Base-by-base conservation (phyloP, 2,888 invertebrate species). In the Bedellia somnulentella region DNA sequence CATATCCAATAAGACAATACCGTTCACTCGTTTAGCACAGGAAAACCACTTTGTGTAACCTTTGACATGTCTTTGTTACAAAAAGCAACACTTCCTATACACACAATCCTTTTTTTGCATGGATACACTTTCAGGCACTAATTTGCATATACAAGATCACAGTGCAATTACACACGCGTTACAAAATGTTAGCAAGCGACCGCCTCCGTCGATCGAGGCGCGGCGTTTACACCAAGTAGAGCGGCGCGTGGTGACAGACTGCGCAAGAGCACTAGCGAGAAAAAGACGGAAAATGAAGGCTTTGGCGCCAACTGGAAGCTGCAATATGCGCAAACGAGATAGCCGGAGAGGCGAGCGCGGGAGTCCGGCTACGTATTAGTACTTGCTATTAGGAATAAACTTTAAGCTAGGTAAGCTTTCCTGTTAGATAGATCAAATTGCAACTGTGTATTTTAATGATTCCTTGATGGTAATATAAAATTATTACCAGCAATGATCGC, bases 351-450 rank as follows among this genome's bases (percentile, higher is more conserved):
- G 64, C 64, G 60, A 57, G 47, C 52, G 59, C 61, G 59, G 66
- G 68, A 64, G 66, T 66, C 66, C 64, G 67, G 71, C 62, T 67
- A 66, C 56, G 55, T 59, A 51, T 62, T 56, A 46, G 40, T 43
- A 45, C 47, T 49, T 44, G 57, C 55, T 57, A 55, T 54, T 49
- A 57, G 32, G 28, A 52, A 61, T 56, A 54, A 56, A 55, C 49
- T 46, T 51, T 57, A 35, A 27, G 31, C 28, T 35, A 27, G 47
- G 49, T 50, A 56, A 61, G 59, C 57, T 55, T 48, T 47, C 49
- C 45, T n/a, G n/a, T n/a, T n/a, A n/a, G n/a, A n/a, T n/a, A n/a
- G n/a, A n/a, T n/a, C n/a, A n/a, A n/a, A n/a, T n/a, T n/a, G n/a
- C n/a, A n/a, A n/a, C n/a, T n/a, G n/a, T n/a, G n/a, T n/a, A n/a